Percentiles rank a stretch among this genome's conserved stretches.
phyloP scores from a whole-genome alignment of 2,888 invertebrate species.

The Eudasyphora cyanicolor region DNA sequence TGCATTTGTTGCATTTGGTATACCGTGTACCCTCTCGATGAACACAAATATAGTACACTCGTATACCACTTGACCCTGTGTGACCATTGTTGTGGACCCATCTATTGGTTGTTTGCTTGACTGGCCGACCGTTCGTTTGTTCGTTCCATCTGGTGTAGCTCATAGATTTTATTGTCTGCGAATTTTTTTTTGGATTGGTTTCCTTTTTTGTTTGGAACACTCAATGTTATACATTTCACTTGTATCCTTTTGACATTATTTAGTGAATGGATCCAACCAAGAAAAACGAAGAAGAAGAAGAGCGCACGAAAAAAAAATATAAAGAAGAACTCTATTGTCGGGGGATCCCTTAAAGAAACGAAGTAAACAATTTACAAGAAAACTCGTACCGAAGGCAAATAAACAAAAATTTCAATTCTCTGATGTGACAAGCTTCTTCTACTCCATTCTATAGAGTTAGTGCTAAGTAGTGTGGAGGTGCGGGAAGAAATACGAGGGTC shows the following conservation, averaged over 20 bases:
- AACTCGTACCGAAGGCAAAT: constrained; percentile 15
- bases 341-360: constrained; percentile 33
- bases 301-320: background rate
- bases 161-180: constrained; percentile 66
- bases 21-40: constrained; percentile 20
- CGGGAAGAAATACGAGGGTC: background rate
- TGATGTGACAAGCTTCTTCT: constrained; percentile 24
- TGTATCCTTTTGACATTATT: constrained; percentile 25
- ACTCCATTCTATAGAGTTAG: no score
- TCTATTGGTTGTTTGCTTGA: background rate
- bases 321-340: background rate
- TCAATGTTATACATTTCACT: constrained; percentile 42
- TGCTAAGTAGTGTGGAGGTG: background rate
- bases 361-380: constrained; percentile 38
- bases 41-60: constrained; percentile 36
- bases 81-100: constrained; percentile 21
- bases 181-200: constrained; percentile 68
- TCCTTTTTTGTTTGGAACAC: constrained; percentile 69
- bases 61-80: constrained; percentile 36
- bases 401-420: constrained; percentile 40
- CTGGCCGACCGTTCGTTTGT: no score
- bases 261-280: background rate
- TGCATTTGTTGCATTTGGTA: constrained; percentile 37
- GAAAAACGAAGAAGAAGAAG: background rate
- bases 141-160: constrained; percentile 29